Evolutionary conservation across 2,888 invertebrate species (phyloP).

Genomic region (Tetragnatha montana): DNA sequence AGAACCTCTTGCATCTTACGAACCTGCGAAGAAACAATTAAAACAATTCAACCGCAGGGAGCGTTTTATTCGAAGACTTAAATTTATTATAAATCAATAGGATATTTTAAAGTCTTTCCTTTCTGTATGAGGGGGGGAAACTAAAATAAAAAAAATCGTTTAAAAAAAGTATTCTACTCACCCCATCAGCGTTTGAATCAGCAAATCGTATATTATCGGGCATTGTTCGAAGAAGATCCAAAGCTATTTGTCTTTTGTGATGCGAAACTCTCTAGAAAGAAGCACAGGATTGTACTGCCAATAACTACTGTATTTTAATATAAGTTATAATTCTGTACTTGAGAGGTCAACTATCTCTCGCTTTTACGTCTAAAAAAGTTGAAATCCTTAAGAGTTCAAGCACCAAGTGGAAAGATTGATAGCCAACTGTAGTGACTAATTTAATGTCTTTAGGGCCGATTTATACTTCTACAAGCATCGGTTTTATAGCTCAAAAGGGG

Average conservation of each 20-base stretch:
- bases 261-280: constrained; percentile 76
- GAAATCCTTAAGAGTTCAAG: too few relatives aligned
- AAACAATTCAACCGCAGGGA: background rate
- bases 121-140: background rate
- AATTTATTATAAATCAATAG: too few relatives aligned
- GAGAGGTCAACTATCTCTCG: background rate
- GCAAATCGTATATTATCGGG: constrained; percentile 79
- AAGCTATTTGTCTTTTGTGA: constrained; percentile 78
- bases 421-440: too few relatives aligned
- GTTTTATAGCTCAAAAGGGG: too few relatives aligned
- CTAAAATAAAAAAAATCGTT: background rate
- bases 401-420: too few relatives aligned
- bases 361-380: background rate
- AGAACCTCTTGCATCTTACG: constrained; percentile 78
- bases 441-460: too few relatives aligned
- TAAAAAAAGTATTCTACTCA: constrained; percentile 73
- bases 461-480: too few relatives aligned
- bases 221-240: constrained; percentile 79
- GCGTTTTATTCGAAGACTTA: too few relatives aligned
- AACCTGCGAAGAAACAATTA: constrained; percentile 74
- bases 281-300: background rate
- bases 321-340: background rate
- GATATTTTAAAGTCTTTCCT: too few relatives aligned
- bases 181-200: constrained; percentile 78
- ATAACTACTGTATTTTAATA: too few relatives aligned